Conservation (phyloP, 2,888 invertebrate genomes). For the Graphium colonna region DNA sequence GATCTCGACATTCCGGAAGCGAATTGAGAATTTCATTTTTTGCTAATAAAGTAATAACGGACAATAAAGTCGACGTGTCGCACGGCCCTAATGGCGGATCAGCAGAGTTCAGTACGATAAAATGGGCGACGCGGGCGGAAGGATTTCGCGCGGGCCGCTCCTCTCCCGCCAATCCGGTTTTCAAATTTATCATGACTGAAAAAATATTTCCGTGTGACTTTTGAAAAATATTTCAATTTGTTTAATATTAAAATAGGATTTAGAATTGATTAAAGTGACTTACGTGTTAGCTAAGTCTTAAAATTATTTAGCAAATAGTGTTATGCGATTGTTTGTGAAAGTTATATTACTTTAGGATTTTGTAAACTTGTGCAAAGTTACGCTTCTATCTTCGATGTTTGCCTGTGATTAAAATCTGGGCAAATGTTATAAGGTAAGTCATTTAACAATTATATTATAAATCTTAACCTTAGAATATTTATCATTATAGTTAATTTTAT, state of each 20-base stretch:
- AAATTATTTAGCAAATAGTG: not conserved
- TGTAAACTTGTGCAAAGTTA: slow-evolving; percentile 13
- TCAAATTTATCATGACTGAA: slow-evolving; percentile 11
- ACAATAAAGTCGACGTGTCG: slow-evolving; percentile 22
- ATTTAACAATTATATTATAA: too few relatives aligned
- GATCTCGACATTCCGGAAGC: too few relatives aligned
- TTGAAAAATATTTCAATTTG: not conserved
- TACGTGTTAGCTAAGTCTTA: not conserved
- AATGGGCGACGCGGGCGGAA: slow-evolving; percentile 16
- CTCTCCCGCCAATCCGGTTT: slow-evolving; percentile 19
- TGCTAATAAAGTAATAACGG: slow-evolving; percentile 22
- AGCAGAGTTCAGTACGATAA: slow-evolving; percentile 23
- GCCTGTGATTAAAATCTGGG: not conserved
- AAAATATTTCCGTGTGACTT: not conserved
- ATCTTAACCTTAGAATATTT: too few relatives aligned
- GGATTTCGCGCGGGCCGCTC: slow-evolving; percentile 9
- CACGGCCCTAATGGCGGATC: slow-evolving; percentile 21
- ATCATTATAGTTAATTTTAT: too few relatives aligned
- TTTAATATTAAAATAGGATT: not conserved
- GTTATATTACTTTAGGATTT: slow-evolving; percentile 8
- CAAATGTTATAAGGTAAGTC: slow-evolving; percentile 3
- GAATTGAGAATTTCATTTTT: slow-evolving; percentile 6
- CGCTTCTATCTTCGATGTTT: not conserved
- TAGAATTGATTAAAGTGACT: not conserved
- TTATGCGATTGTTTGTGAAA: slow-evolving; percentile 7